Percentiles rank a stretch among this genome's conserved stretches.
Conservation (phyloP, 2,113 vertebrate species). For the Dasyurus viverrinus region DNA sequence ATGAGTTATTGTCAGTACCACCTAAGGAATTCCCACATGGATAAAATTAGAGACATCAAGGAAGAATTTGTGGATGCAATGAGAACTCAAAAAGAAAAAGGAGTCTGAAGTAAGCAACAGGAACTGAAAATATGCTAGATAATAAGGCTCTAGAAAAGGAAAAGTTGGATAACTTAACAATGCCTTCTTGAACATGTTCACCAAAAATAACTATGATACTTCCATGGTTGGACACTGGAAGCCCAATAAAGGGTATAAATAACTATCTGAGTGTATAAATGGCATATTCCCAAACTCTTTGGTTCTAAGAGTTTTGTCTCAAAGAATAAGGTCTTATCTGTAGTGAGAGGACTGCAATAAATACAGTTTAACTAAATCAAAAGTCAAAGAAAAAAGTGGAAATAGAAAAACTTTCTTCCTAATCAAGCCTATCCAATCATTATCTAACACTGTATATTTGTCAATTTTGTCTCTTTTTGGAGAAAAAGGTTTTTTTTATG, state of each 20-base stretch:
- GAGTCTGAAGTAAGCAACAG: too few relatives aligned
- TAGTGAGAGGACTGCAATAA: background rate
- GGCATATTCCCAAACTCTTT: background rate
- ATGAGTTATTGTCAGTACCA: background rate
- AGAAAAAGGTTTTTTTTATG: background rate
- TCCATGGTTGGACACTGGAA: background rate
- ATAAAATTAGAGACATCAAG: background rate
- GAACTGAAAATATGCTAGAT: background rate
- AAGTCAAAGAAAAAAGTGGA: background rate
- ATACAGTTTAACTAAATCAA: background rate
- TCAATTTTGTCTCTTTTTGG: background rate
- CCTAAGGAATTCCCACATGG: background rate
- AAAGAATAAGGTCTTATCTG: background rate
- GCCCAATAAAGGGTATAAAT: background rate
- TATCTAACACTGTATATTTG: background rate
- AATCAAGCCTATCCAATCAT: background rate
- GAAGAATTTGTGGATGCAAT: too few relatives aligned
- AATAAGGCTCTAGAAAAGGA: background rate
- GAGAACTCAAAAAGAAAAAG: too few relatives aligned
- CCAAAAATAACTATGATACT: background rate
- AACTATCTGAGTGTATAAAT: background rate
- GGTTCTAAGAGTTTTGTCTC: background rate
- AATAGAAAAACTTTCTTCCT: background rate
- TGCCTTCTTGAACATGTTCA: background rate
- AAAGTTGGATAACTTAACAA: background rate